Evolutionary conservation across 1,140 invertebrate species (phyloP), one percentile per base, ranked within the genome.

Genomic region (Charaxes varanes): DNA sequence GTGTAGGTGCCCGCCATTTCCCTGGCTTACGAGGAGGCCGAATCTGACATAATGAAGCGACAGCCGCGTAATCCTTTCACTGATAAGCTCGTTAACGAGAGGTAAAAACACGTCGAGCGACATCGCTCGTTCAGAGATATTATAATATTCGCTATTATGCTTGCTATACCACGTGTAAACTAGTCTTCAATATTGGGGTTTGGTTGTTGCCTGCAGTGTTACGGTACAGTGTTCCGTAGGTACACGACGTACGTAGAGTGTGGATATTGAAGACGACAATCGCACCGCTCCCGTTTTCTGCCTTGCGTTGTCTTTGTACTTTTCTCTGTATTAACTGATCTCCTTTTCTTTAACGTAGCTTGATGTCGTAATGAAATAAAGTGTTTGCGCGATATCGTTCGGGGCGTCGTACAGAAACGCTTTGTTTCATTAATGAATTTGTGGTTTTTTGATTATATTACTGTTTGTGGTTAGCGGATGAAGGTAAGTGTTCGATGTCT

Each of bases 21-120:
- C 71, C 90, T 99, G 88, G 97, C 98, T 85, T 99, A 99, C 89
- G 98, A 99, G 91, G 92, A 96, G 88, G 96, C 98, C 70, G 98
- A 99, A 89, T 96, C 94, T 86, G 98, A 99, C 91, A 99, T 99
- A 88, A 99, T 99, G 98, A 99, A 99, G 91, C 92, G 97, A 86
- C 93, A 93, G 86, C 98, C 98, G 86, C 92, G 98, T 92, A 96
- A 99, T 84, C 94, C 96, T 84, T 89, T 92, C 87, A 93, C 90
- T 84, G 96, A 98, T 90, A 97, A 97, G 89, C 91, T 98, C 78
- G 97, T 99, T 73, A 99, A 99, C 87, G 95, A 98, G 91, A 97
- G 97, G 94, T 96, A 93, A 91, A 52, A 84, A 74, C 58, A 74
- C 36, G 50, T 52, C 66, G 74, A 69, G 77, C 62, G 33, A 37